A percentile compares a stretch with the other conserved stretches of the same genome.
Evolutionary conservation across 2,797 vertebrate species (phyloP).

Genomic region (Limosa lapponica): DNA sequence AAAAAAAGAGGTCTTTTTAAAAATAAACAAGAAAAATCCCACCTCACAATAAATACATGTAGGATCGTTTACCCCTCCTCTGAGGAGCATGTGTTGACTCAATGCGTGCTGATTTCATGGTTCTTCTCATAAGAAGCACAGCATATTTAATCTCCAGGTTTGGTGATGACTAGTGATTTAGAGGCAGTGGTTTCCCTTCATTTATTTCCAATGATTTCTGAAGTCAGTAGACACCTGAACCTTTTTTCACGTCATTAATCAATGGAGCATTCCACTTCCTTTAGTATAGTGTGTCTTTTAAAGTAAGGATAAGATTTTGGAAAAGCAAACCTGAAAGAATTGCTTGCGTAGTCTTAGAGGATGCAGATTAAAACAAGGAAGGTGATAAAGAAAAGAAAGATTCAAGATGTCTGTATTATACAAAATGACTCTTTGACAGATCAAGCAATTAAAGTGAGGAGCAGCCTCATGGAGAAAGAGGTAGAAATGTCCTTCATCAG

Average conservation of each 20-base stretch:
- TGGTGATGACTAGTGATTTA: neutral
- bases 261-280: neutral
- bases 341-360: neutral
- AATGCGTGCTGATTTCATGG: neutral
- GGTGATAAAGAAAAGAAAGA: neutral
- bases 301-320: neutral
- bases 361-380: neutral
- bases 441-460: neutral
- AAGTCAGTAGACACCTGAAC: neutral
- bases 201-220: neutral
- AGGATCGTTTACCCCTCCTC: neutral
- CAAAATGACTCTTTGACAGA: neutral
- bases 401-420: neutral
- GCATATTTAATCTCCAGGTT: neutral
- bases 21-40: neutral
- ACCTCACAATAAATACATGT: neutral
- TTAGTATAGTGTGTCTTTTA: neutral
- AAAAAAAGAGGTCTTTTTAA: neutral
- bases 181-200: neutral
- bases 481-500: neutral
- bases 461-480: neutral
- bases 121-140: neutral
- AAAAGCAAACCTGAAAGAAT: neutral
- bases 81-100: neutral
- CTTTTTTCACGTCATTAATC: neutral